Evolutionary conservation across 2,888 invertebrate species (phyloP).

Genomic region (Nesidiocoris tenuis): DNA sequence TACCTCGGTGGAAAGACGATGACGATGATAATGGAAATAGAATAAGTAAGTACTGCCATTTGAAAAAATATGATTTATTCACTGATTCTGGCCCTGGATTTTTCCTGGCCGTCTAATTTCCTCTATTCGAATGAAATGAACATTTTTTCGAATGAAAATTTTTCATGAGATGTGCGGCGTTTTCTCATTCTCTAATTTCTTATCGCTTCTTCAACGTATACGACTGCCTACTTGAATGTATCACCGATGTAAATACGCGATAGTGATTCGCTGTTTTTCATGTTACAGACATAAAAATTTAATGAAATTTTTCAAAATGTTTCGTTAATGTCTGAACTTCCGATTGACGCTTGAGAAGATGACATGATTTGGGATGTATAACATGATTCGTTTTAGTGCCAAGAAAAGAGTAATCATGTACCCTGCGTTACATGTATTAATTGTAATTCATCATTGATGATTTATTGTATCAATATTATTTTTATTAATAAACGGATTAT

Average conservation of each 20-base stretch:
- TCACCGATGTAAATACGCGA: constrained; percentile 25
- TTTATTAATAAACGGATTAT: constrained; percentile 36
- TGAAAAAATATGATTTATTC: too few species aligned
- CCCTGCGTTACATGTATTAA: constrained; percentile 3
- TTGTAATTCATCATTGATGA: constrained; percentile 9
- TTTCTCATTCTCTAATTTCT: too few species aligned
- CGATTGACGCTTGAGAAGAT: not conserved
- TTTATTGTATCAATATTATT: constrained; percentile 18
- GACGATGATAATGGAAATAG: too few species aligned
- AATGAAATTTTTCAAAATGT: too few species aligned
- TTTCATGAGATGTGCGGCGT: too few species aligned
- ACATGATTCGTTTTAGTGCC: constrained; percentile 29
- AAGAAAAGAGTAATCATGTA: constrained; percentile 19
- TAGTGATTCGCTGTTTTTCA: constrained; percentile 5
- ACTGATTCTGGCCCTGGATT: too few species aligned
- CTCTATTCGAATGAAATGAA: too few species aligned
- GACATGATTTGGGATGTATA: too few species aligned
- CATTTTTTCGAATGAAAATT: too few species aligned
- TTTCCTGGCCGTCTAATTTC: too few species aligned
- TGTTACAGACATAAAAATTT: not conserved
- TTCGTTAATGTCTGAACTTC: not conserved
- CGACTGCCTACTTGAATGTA: constrained; percentile 17
- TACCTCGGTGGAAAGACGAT: too few species aligned
- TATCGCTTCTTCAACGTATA: constrained; percentile 25
- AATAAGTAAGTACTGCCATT: too few species aligned